A percentile compares a stretch with the other conserved stretches of the same genome.
phyloP scores from a whole-genome alignment of 2,888 invertebrate species.

The Drosophila cyrtoloma region DNA sequence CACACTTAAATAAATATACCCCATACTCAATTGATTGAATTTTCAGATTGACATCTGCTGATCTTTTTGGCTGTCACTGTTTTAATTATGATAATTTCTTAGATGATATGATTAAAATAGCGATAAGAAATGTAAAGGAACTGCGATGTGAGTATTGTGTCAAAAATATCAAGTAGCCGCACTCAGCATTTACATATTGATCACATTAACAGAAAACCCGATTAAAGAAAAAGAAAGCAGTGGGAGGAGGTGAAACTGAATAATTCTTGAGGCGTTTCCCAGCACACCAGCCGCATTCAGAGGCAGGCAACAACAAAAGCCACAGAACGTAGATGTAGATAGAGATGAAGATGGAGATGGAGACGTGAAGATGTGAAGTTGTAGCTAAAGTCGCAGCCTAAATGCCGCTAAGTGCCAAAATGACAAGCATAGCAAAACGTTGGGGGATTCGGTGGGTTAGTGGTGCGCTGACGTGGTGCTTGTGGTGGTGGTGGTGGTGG shows the following conservation, averaged over 20 bases:
- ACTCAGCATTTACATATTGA: constrained; percentile 61
- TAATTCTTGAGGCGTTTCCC: constrained; percentile 54
- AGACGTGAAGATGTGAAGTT: constrained; percentile 31
- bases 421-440: constrained; percentile 68
- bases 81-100: constrained; percentile 27
- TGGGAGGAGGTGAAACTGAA: constrained; percentile 3
- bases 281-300: constrained; percentile 28
- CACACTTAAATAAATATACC: not conserved
- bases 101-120: constrained; percentile 15
- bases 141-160: constrained; percentile 26
- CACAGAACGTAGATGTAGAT: constrained; percentile 20
- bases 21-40: not conserved
- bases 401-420: constrained; percentile 77
- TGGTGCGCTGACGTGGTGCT: constrained; percentile 21
- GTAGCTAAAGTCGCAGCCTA: constrained; percentile 58
- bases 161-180: constrained; percentile 55
- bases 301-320: constrained; percentile 53
- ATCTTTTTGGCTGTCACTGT: not conserved
- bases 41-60: not conserved
- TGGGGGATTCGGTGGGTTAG: constrained; percentile 49
- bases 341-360: constrained; percentile 17
- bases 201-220: constrained; percentile 42
- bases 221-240: constrained; percentile 30
- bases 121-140: constrained; percentile 19
- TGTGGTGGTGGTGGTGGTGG: constrained; percentile 3